Evolutionary conservation across 2,797 vertebrate species (phyloP), one percentile per base, ranked within the genome.

Genomic region (Sciurus carolinensis): DNA sequence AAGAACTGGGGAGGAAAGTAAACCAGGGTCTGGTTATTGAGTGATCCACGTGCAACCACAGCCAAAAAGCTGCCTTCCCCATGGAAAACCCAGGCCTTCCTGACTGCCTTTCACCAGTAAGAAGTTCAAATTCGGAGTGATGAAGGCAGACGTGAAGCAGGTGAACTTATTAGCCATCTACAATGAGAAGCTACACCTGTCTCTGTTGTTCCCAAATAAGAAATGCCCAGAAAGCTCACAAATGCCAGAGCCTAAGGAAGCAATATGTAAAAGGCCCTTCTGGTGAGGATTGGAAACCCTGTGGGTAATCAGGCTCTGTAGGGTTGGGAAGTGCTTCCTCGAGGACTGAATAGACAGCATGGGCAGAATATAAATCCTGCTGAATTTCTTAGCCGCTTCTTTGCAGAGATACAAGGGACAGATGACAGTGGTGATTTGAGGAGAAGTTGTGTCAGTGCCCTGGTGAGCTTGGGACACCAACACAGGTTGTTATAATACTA

Each of bases 91-190:
- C 98, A 98, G 98, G 99, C 99, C 77, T 99, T 99, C 98, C 99
- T 99, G 81, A 99, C 99, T 3, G 98, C 92, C 97, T 99, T 82
- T 99, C 75, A 99, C 99, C 95, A 99, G 99, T 87, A 98, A 98
- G 76, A 99, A 99, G 97, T 98, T 98, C 54, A 95, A 99, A 54
- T 98, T 99, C 99, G 98, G 99, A 99, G 99, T 99, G 98, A 98
- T 99, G 99, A 99, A 99, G 99, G 99, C 54, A 99, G 99, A 59
- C 98, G 99, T 14, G 99, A 99, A 98, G 98, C 99, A 84, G 98
- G 97, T 44, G 99, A 99, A 98, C 99, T 99, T 97, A 94, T 99
- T 91, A 98, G 98, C 97, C 99, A 99, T 98, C 98, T 99, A 98
- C 99, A 99, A 98, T 98, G 97, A 95, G 99, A 99, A 98, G 99